Evolutionary conservation across 1,140 invertebrate species (phyloP).

Genomic region (Philopotamus ludificatus): DNA sequence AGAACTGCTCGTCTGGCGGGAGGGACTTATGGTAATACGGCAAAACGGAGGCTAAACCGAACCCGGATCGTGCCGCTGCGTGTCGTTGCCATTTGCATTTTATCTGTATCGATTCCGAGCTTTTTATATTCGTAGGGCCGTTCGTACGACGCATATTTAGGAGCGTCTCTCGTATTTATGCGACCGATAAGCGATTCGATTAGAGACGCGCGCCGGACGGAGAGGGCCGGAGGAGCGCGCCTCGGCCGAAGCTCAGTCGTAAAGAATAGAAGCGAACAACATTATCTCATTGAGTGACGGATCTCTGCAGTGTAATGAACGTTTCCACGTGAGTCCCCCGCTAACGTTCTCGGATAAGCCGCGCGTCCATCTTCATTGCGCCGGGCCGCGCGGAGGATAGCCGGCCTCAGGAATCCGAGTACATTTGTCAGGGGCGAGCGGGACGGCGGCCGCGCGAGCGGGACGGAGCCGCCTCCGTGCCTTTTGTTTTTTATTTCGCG

Average conservation of each 20-base stretch:
- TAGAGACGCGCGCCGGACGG: no score
- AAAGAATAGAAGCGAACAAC: no score
- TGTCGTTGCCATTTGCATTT: constrained; percentile 22
- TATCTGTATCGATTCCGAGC: constrained; percentile 19
- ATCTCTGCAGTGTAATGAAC: constrained; percentile 9
- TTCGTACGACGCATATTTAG: not conserved
- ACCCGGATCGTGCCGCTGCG: not conserved
- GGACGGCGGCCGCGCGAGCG: constrained; percentile 31
- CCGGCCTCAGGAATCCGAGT: constrained; percentile 39
- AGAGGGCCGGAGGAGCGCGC: no score
- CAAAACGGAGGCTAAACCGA: not conserved
- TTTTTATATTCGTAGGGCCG: not conserved
- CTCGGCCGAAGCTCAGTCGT: no score
- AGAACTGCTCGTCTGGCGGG: constrained; percentile 10
- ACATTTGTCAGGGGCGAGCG: constrained; percentile 39
- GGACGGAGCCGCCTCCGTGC: constrained; percentile 14
- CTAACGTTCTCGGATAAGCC: constrained; percentile 9
- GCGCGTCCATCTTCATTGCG: constrained; percentile 15
- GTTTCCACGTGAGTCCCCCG: constrained; percentile 11
- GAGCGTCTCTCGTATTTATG: not conserved
- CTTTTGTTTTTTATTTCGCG: constrained; percentile 38
- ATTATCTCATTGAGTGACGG: constrained; percentile 10
- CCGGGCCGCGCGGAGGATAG: no score
- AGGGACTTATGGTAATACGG: constrained; percentile 17
- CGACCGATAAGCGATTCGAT: no score